These are phyloP conservation scores for Nephrotoma flavescens DNA, from an alignment of 2,888 invertebrate species.

Conservation along the genomic window DNA sequence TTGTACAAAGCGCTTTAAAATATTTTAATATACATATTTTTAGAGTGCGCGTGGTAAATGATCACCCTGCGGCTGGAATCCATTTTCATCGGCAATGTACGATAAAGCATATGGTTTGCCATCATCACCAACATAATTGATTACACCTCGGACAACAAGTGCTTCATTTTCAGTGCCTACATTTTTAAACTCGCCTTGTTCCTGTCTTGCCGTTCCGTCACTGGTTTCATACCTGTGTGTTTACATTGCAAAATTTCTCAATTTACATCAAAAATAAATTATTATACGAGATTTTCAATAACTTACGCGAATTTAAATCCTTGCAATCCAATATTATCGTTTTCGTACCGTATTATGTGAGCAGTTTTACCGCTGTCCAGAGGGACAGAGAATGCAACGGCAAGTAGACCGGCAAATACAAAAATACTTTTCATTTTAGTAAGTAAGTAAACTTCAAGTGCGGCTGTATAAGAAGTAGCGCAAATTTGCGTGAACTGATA, in stretches of 20 bases:
- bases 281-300: neutral
- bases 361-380: constrained; percentile 5
- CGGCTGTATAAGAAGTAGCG: neutral
- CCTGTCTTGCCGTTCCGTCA: constrained; percentile 45
- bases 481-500: neutral
- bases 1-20: neutral
- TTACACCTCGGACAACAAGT: constrained; percentile 45
- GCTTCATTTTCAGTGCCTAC: constrained; percentile 47
- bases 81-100: constrained; percentile 32
- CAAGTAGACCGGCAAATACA: neutral
- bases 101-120: constrained; percentile 41
- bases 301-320: constrained; percentile 8
- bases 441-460: neutral
- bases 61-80: constrained; percentile 33
- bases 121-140: constrained; percentile 44
- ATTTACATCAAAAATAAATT: no score
- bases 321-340: constrained; percentile 7
- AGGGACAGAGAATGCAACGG: neutral
- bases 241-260: neutral
- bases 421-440: neutral
- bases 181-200: constrained; percentile 44
- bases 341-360: constrained; percentile 7
- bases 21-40: neutral
- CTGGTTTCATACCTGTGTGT: constrained; percentile 43
- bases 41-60: constrained; percentile 23